Conservation (phyloP, 2,888 invertebrate genomes). For the Melinaea menophilus region DNA sequence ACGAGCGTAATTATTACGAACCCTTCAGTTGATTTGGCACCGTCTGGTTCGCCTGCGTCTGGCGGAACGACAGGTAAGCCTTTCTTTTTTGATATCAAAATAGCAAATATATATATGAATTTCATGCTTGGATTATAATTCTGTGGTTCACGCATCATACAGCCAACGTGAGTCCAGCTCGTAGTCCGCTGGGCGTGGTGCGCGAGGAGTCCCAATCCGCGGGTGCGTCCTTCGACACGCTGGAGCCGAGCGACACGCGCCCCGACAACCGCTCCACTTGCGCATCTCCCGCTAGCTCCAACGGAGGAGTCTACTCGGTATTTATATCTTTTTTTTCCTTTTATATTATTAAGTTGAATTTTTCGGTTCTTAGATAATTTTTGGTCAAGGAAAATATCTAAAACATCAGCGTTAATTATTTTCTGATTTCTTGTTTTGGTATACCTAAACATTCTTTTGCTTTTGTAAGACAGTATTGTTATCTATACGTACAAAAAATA, state of each 20-base stretch:
- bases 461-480: too few relatives aligned
- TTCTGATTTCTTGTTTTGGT: too few relatives aligned
- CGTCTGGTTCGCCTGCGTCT: conserved; percentile 68
- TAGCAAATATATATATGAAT: not conserved
- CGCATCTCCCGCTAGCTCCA: conserved; percentile 93
- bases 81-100: not conserved
- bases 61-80: conserved; percentile 63
- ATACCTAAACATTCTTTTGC: too few relatives aligned
- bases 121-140: not conserved
- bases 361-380: too few relatives aligned
- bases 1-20: conserved; percentile 85
- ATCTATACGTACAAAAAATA: too few relatives aligned
- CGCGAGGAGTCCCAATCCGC: conserved; percentile 78
- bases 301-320: conserved; percentile 93
- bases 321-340: conserved; percentile 43
- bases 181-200: conserved; percentile 77
- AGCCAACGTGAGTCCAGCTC: conserved; percentile 72
- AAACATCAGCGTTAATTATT: too few relatives aligned
- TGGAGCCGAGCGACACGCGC: conserved; percentile 67
- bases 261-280: conserved; percentile 80
- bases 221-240: conserved; percentile 67
- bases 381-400: too few relatives aligned
- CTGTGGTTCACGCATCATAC: not conserved
- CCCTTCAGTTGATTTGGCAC: conserved; percentile 81
- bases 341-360: too few relatives aligned